phyloP scores from a whole-genome alignment of 2,797 vertebrate genomes.

The Notolabrus celidotus region DNA sequence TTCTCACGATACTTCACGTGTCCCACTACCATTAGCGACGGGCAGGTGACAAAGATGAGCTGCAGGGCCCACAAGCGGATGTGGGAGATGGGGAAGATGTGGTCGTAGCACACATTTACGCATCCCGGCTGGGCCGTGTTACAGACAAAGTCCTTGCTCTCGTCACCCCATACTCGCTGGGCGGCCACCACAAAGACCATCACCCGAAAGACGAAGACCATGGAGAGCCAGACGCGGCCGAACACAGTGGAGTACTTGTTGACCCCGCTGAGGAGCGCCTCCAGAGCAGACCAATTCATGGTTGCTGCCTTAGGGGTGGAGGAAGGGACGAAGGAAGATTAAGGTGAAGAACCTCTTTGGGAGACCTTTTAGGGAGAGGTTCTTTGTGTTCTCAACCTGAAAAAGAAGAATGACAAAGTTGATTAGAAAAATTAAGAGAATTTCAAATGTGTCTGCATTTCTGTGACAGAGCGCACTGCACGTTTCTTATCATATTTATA shows the following conservation, averaged over 20 bases:
- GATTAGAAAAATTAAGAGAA: neutral
- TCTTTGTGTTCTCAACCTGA: conserved; percentile 21
- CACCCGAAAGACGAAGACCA: conserved; percentile 93
- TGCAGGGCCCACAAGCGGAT: conserved; percentile 98
- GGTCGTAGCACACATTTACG: conserved; percentile 89
- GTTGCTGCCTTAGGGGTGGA: conserved; percentile 17
- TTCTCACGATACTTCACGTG: conserved; percentile 92
- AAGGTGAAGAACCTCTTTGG: conserved; percentile 10
- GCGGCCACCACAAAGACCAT: conserved; percentile 93
- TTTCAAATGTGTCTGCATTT: no score
- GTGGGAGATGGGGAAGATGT: conserved; percentile 95
- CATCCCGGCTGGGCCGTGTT: conserved; percentile 94
- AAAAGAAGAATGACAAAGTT: neutral
- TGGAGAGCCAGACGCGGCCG: conserved; percentile 92
- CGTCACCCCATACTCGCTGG: conserved; percentile 91
- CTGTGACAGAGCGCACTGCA: no score
- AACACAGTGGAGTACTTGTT: conserved; percentile 94
- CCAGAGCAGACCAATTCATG: conserved; percentile 92
- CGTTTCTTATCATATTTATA: no score
- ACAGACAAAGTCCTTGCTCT: conserved; percentile 92
- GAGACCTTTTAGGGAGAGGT: neutral
- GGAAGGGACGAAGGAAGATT: conserved; percentile 2
- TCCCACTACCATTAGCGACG: conserved; percentile 92
- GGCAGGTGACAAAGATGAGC: conserved; percentile 97
- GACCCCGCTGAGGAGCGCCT: conserved; percentile 88